These are phyloP conservation scores for Diachasmimorpha longicaudata DNA, from an alignment of 1,140 invertebrate species.

Conservation along the genomic window DNA sequence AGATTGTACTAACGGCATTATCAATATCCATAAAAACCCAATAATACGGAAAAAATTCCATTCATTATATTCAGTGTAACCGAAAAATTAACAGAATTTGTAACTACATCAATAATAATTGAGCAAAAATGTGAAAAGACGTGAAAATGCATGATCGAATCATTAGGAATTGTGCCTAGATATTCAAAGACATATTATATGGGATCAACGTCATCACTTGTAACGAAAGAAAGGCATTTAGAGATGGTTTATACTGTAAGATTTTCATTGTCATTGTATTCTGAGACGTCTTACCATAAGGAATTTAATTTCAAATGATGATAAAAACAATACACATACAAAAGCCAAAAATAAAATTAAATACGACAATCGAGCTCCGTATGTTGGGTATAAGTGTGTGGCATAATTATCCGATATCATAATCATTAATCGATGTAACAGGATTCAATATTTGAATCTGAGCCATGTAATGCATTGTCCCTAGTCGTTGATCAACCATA, in stretches of 20 bases:
- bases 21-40: no score
- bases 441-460: not conserved
- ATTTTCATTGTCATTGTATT: constrained; percentile 16
- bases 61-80: no score
- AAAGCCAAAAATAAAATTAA: no score
- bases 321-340: constrained; percentile 4
- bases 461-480: constrained; percentile 12
- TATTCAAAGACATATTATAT: constrained; percentile 53
- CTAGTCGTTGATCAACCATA: constrained; percentile 28
- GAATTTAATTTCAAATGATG: not conserved
- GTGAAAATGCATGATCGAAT: constrained; percentile 39
- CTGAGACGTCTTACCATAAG: not conserved
- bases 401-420: not conserved
- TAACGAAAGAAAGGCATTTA: not conserved
- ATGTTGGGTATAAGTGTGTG: constrained; percentile 7
- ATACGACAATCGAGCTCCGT: constrained; percentile 20
- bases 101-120: not conserved
- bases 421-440: not conserved
- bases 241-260: constrained; percentile 22
- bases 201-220: constrained; percentile 52
- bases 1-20: no score
- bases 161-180: constrained; percentile 57
- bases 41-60: no score
- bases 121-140: not conserved
- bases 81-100: not conserved